Evolutionary conservation across 1,140 invertebrate genomes (phyloP), one percentile per base, ranked within the genome.

Genomic region (Colletes latitarsis): DNA sequence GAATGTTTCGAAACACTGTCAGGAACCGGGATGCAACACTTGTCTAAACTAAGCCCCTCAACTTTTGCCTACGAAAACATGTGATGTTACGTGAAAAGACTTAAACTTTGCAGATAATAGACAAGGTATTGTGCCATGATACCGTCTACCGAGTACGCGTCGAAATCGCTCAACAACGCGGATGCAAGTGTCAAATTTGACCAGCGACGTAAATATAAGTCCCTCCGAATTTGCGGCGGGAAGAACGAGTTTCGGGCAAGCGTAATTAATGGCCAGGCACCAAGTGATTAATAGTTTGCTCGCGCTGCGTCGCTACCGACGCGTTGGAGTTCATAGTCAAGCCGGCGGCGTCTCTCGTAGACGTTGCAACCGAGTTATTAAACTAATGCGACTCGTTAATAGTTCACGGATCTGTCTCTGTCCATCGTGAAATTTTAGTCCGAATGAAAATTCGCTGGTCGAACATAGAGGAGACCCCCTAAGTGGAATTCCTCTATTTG

Each of bases 361-460:
- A 17, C 77, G 41, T 10, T 55, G 63, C 81, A 69, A 81, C 79
- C 84, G 82, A 89, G 79, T 88, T 88, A 88, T 89, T 89, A 84
- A 88, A 84, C 86, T 88, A 88, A 88, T 89, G 88, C 83, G 63
- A 81, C 80, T 88, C 82, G 84, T 86, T 88, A 89, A 57, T 67
- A 73, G 63, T 77, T 49, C 41, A 39, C n/a, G 21, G 19, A 39
- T 10, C 52, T 55, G 3, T 49, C 49, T 57, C 53, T 12, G 67
- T 21, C 43, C 63, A 72, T 68, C 63, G 43, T 46, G 60, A 14
- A 72, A 63, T 72, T 78, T 57, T 19, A 30, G 49, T 4, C 17
- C 52, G 14, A 17, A 15, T 14, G 46, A 63, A 64, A 77, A 77
- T 70, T 49, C 52, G 46, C 3, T 19, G 4, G 39, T 9, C n/a